Evolutionary conservation across 2,797 vertebrate genomes (phyloP).

Genomic region (Protonibea diacanthus): DNA sequence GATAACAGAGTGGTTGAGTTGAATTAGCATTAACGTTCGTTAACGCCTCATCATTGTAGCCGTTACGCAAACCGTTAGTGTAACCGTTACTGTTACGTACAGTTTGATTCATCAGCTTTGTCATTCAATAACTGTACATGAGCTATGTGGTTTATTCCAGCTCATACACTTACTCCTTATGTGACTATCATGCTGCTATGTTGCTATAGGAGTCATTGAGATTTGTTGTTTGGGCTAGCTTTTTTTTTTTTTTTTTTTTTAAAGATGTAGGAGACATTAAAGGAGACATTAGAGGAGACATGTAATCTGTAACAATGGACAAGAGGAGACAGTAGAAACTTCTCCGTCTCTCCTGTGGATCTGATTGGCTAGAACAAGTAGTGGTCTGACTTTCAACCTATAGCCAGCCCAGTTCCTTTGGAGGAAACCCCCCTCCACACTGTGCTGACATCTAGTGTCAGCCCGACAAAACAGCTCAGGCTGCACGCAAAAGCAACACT

Average conservation of each 20-base stretch:
- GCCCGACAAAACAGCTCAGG: constrained; percentile 36
- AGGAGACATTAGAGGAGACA: no score
- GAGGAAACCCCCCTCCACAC: constrained; percentile 35
- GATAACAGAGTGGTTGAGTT: neutral
- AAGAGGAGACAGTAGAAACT: constrained; percentile 55
- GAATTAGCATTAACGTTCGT: neutral
- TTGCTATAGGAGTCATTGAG: neutral
- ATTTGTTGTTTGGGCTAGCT: no score
- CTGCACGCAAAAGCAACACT: neutral
- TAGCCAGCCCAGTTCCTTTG: constrained; percentile 45
- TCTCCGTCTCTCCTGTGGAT: constrained; percentile 46
- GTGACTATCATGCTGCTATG: neutral
- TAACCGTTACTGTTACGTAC: no score
- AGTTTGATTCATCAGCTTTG: neutral
- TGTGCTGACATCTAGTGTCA: constrained; percentile 83
- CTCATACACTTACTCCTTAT: neutral
- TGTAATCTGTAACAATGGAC: neutral
- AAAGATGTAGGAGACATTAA: no score
- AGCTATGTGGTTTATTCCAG: neutral
- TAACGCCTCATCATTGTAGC: neutral
- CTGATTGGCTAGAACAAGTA: constrained; percentile 79
- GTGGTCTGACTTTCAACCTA: constrained; percentile 85
- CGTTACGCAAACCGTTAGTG: neutral
- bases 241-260: no score
- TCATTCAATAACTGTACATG: neutral